Base-by-base conservation (phyloP, 2,888 invertebrate species). In the Drosophila yooni region DNA sequence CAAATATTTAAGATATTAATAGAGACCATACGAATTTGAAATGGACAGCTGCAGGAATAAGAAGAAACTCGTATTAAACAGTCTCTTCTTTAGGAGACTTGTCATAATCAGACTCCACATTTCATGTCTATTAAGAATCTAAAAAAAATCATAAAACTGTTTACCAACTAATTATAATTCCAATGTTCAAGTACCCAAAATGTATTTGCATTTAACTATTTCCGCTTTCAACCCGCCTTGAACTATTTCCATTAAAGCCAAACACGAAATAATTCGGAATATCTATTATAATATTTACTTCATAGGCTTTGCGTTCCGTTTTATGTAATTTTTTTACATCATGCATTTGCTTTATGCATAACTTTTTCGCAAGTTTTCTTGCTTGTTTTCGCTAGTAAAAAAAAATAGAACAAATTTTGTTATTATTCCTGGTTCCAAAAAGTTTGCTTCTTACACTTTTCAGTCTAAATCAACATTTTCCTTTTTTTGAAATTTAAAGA, bases 241-340 rank as follows among this genome's bases (percentile, higher is more conserved):
- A 77, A 80, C 77, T 58, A 70, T 46, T 76, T 81, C 48, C 31
- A n/a, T 61, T 58, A 38, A 27, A 48, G 34, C 50, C 25, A 27
- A 34, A n/a, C 52, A 56, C 27, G 43, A 7, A 43, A 43, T 7
- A 21, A 21, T 46, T 7, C 13, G 13, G 7, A 46, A 43, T 43
- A 43, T 21, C 13, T 7, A n/a, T 10, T n/a, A n/a, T n/a, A n/a
- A 10, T 21, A n/a, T 10, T 2, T 43, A 21, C 21, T 43, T 40
- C 10, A n/a, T 5, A 1, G 11, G n/a, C 40, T 11, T 11, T 43
- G 40, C 11, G 46, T 21, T 46, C 1, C 15, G 15, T 21, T 46
- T 21, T 2, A 25, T 3, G 4, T 25, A 13, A 25, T 4, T 46
- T 46, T 8, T 46, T 25, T 21, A 21, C 7, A 21, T 25, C 15